Percentiles rank a stretch among this genome's conserved stretches.
Conservation (phyloP, 2,888 invertebrate genomes). For the Neoitamus cyanurus region DNA sequence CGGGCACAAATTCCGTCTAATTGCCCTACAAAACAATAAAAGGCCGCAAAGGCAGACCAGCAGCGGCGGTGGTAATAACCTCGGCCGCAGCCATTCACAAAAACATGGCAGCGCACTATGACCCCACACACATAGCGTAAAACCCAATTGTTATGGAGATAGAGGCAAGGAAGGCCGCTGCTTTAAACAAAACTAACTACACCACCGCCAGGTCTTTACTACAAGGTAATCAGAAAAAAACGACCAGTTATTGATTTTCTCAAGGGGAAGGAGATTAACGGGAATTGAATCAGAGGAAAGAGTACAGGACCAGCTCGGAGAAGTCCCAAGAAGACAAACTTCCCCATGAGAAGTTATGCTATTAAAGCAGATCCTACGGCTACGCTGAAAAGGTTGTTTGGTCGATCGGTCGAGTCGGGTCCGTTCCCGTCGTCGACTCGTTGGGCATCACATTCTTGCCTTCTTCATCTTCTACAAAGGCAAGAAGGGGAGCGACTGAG, state of each 20-base stretch:
- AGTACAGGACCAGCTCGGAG: not conserved
- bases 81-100: not conserved
- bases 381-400: not conserved
- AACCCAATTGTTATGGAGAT: not conserved
- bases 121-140: not conserved
- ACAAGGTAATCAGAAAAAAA: constrained; percentile 10
- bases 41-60: not conserved
- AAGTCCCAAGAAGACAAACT: not conserved
- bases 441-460: not conserved
- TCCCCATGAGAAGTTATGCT: not conserved
- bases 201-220: not conserved
- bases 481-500: not conserved
- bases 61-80: not conserved
- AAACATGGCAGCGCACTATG: constrained; percentile 4
- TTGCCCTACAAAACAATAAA: not conserved
- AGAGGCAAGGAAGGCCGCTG: not conserved
- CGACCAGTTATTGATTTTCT: constrained; percentile 10
- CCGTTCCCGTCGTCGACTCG: not conserved
- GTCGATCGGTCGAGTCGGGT: not conserved
- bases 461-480: not conserved
- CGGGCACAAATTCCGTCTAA: not conserved
- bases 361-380: not conserved
- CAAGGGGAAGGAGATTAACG: not conserved
- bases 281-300: not conserved
- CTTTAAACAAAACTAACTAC: constrained; percentile 13